These are phyloP conservation scores for Trissolcus basalis DNA, from an alignment of 1,140 invertebrate species.

Conservation along the genomic window DNA sequence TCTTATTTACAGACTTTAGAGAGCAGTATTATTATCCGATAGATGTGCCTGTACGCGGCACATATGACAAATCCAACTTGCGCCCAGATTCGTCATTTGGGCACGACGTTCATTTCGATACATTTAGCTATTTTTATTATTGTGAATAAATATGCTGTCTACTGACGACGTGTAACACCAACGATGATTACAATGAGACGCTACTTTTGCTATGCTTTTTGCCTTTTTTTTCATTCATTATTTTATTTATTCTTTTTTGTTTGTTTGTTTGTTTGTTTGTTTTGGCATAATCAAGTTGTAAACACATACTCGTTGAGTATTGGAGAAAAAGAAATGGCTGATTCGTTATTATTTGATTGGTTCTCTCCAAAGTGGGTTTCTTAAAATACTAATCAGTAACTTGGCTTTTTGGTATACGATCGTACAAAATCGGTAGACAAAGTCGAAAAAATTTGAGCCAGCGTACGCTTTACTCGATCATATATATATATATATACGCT, in stretches of 20 bases:
- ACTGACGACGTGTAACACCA: slow-evolving; percentile 50
- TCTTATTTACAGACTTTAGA: slow-evolving; percentile 55
- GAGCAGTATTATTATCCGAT: slow-evolving; percentile 49
- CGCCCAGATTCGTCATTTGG: no score
- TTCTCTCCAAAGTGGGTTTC: no score
- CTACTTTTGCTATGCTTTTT: slow-evolving; percentile 39
- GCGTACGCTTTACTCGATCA: neutral
- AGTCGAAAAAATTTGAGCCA: neutral
- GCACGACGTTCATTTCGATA: no score
- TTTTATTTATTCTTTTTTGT: no score
- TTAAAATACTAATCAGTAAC: neutral
- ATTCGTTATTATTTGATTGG: no score
- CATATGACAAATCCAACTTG: no score
- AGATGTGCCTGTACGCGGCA: slow-evolving; percentile 7
- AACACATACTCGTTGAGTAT: slow-evolving; percentile 44
- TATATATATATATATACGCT: no score
- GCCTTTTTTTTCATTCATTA: no score
- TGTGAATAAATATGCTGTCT: slow-evolving; percentile 48
- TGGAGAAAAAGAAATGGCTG: neutral
- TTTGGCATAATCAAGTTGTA: slow-evolving; percentile 33
- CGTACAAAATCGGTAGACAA: slow-evolving; percentile 15
- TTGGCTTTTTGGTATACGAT: slow-evolving; percentile 30
- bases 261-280: neutral
- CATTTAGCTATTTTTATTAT: slow-evolving; percentile 10
- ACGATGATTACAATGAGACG: slow-evolving; percentile 49